Evolutionary conservation across 2,797 vertebrate genomes (phyloP).

Genomic region (Malacoctenus gilli): DNA sequence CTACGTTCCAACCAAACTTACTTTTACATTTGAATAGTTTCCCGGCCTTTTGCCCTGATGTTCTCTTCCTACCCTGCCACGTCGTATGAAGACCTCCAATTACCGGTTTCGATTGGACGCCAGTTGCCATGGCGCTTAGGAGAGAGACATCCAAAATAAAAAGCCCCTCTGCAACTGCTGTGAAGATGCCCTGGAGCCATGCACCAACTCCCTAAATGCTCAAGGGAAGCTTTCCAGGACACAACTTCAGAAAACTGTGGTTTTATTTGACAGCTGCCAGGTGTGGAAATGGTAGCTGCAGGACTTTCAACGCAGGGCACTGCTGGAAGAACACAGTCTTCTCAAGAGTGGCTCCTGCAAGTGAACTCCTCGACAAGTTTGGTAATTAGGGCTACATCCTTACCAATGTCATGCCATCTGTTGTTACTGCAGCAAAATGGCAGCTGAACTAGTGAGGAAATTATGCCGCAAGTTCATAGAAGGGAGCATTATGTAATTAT

Average conservation of each 20-base stretch:
- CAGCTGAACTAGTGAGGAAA: slow-evolving; percentile 38
- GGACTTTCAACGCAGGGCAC: slow-evolving; percentile 17
- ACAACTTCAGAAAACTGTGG: slow-evolving; percentile 25
- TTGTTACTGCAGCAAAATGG: slow-evolving; percentile 50
- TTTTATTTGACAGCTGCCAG: slow-evolving; percentile 53
- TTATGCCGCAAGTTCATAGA: slow-evolving; percentile 30
- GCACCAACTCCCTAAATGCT: slow-evolving; percentile 25
- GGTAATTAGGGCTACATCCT: slow-evolving; percentile 38
- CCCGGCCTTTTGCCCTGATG: neutral
- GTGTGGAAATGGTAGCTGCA: slow-evolving; percentile 34
- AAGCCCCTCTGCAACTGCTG: slow-evolving; percentile 25
- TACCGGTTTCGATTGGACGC: slow-evolving; percentile 13
- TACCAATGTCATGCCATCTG: slow-evolving; percentile 48
- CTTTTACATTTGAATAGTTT: neutral
- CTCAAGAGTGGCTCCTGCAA: slow-evolving; percentile 30
- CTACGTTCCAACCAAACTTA: no score
- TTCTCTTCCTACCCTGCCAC: slow-evolving; percentile 2
- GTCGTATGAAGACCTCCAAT: neutral
- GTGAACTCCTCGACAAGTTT: slow-evolving; percentile 34
- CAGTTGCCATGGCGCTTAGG: slow-evolving; percentile 14
- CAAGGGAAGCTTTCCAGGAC: slow-evolving; percentile 37
- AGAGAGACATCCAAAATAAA: slow-evolving; percentile 25
- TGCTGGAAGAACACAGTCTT: slow-evolving; percentile 19
- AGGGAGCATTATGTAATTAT: slow-evolving; percentile 32
- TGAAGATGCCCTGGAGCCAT: slow-evolving; percentile 23